Base-by-base conservation (phyloP, 2,797 vertebrate genomes). In the Spondyliosoma cantharus region DNA sequence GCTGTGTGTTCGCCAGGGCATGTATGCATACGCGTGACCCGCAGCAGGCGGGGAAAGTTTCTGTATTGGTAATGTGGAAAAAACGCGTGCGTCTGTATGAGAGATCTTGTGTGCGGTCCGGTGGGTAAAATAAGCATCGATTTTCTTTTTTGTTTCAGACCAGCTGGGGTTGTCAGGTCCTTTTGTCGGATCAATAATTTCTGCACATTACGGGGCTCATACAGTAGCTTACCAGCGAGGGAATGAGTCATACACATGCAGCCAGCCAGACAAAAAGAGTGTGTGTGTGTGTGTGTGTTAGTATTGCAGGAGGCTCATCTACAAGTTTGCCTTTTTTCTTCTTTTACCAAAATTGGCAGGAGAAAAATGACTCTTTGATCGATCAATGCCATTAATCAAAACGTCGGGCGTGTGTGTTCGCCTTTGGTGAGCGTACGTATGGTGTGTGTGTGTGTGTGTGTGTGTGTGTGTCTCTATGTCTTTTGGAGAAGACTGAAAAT, bases 161-260 rank as follows among this genome's bases (percentile, higher is more conserved):
- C 80, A 74, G 78, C 61, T 62, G 46, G 61, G 56, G 75, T 81
- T 72, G 88, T 87, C 79, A 53, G 83, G 46, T 80, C 76, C 71
- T 76, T 85, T 77, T 71, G 71, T 70, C 9, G 7, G 78, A 92
- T 94, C 93, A 72, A 93, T 93, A 86, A 86, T 86, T 89, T 76
- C 76, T 82, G 80, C 72, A 84, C 87, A 88, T 89, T 88, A 86
- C 74, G 16, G 17, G 3, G 42, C 76, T 87, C 88, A 81, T 82
- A 61, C 65, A 82, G 71, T 78, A 87, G 91, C 83, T 86, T 64
- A 81, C 57, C 74, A 52, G 62, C 4, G 50, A 76, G 64, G 70
- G 43, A 76, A 75, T 61, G 78, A 82, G 63, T 83, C 63, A n/a
- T n/a, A n/a, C n/a, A n/a, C n/a, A n/a, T n/a, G n/a, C n/a, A n/a